Evolutionary conservation across 2,888 invertebrate genomes (phyloP).

Genomic region (Leptopterna dolabrata): DNA sequence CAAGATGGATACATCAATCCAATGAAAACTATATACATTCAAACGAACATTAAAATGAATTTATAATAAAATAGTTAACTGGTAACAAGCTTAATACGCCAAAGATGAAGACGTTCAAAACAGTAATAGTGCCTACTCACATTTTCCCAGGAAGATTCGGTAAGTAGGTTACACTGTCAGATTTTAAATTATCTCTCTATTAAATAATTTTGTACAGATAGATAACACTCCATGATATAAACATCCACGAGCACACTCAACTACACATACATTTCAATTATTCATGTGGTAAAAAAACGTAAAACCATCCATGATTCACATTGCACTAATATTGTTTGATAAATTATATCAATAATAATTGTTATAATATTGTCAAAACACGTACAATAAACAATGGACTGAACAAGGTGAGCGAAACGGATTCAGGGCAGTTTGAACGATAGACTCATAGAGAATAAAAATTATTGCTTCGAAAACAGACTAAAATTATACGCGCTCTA

Average conservation of each 20-base stretch:
- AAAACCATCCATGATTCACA: constrained; percentile 1
- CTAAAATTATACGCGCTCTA: constrained; percentile 47
- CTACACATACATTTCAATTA: constrained; percentile 26
- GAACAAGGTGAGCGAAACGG: constrained; percentile 51
- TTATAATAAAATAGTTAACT: constrained; percentile 46
- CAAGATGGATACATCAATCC: background rate
- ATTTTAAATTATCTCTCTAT: constrained; percentile 8
- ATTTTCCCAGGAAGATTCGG: background rate
- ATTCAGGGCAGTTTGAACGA: background rate
- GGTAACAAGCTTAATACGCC: constrained; percentile 52
- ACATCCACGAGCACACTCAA: constrained; percentile 45
- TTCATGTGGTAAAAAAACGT: constrained; percentile 13
- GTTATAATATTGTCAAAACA: constrained; percentile 56
- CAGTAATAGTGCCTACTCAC: constrained; percentile 13
- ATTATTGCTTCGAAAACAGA: constrained; percentile 56
- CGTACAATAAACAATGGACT: constrained; percentile 53
- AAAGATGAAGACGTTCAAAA: constrained; percentile 36
- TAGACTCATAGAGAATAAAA: background rate
- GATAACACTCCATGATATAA: constrained; percentile 41
- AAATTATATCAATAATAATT: constrained; percentile 39
- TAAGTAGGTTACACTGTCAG: constrained; percentile 21
- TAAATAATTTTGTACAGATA: constrained; percentile 44
- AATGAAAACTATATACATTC: constrained; percentile 36
- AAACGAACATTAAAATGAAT: constrained; percentile 22
- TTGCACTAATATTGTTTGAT: constrained; percentile 20